Conservation (phyloP, 1,140 invertebrate species). For the Drosophila athabasca region DNA sequence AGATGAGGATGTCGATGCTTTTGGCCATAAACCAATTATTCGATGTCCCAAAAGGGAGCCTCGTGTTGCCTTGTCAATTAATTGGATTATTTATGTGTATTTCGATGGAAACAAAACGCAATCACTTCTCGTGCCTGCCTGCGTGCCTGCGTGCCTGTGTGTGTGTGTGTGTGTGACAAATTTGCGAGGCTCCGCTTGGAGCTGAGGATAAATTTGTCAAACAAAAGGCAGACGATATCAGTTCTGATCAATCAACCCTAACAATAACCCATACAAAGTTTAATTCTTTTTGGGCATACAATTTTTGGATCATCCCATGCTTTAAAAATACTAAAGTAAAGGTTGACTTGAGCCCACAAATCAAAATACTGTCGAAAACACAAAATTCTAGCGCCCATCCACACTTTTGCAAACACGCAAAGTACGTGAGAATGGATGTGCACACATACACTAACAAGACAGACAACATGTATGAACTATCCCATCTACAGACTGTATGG, state of each 20-base stretch:
- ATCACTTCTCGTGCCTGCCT: conserved; percentile 31
- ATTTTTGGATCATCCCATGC: no score
- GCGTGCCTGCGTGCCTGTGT: neutral
- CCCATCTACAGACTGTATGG: no score
- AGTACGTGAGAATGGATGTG: no score
- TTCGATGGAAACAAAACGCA: conserved; percentile 63
- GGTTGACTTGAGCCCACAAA: no score
- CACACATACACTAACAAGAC: no score
- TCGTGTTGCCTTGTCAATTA: conserved; percentile 69
- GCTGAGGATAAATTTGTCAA: conserved; percentile 6
- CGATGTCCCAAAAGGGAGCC: conserved; percentile 54
- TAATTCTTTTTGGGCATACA: no score
- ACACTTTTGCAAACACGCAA: no score
- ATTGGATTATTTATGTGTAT: conserved; percentile 78
- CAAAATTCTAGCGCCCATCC: no score
- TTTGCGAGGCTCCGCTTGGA: conserved; percentile 2
- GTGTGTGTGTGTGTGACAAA: conserved; percentile 34
- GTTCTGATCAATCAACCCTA: neutral
- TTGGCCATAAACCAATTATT: conserved; percentile 68
- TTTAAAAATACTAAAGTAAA: no score
- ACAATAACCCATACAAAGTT: no score
- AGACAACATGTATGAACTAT: no score
- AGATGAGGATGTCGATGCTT: conserved; percentile 17
- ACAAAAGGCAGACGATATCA: conserved; percentile 6
- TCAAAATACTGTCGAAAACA: no score